Evolutionary conservation across 2,888 invertebrate genomes (phyloP), one percentile per base, ranked within the genome.

Genomic region (Cataglyphis livida): DNA sequence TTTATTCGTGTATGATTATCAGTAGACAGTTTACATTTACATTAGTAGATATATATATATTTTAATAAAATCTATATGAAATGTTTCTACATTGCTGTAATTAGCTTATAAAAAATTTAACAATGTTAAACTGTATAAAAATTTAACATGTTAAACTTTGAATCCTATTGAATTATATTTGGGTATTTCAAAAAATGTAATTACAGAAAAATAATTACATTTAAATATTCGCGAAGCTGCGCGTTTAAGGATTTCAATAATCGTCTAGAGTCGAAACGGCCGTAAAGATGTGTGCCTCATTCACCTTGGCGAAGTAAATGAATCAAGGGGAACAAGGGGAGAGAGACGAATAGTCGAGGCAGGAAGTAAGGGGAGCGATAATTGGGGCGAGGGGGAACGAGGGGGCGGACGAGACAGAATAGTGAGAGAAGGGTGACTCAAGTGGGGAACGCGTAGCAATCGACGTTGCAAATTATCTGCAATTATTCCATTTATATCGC

Each of bases 381-480:
- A 89, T 89, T 86, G 87, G 83, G n/a, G n/a, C n/a, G n/a, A n/a
- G n/a, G n/a, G n/a, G 82, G 84, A 85, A 86, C 74, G 82, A 81
- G 82, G 84, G 84, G 85, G 83, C 71, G 85, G 81, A 82, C 62
- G 83, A 51, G n/a, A 74, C 66, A 75, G 84, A 83, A 38, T 15
- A 65, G 35, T 82, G 86, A 82, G 88, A 85, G 84, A 82, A 88
- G 89, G 87, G 86, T 85, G 85, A 82, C 82, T 85, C 57, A 83
- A 89, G 88, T 85, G 84, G 85, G 83, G 85, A 89, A 88, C 83
- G 89, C 89, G 85, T 89, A 89, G 89, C 89, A 89, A 89, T 89
- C 89, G 89, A 89, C 88, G 88, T 87, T 89, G 89, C 89, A 89
- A 90, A 90, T 90, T 90, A 90, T 90, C 89, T 85, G 89, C 90